Evolutionary conservation across 1,140 invertebrate genomes (phyloP).

Genomic region (Megalonaias nervosa): DNA sequence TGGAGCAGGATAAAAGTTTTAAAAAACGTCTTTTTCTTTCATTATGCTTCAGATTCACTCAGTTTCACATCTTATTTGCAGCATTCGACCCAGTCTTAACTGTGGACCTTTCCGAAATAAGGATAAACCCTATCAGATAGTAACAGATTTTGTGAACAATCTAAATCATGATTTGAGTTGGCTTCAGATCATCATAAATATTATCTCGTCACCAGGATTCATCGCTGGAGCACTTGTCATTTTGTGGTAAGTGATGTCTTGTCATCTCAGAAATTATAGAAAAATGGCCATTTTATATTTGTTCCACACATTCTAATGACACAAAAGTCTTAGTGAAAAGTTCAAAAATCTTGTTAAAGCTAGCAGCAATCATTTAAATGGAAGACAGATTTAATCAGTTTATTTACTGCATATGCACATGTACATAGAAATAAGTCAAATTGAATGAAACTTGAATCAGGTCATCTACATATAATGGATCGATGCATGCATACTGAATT

Average conservation of each 20-base stretch:
- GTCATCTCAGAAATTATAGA: not conserved
- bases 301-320: too few species aligned
- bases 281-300: too few species aligned
- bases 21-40: not conserved
- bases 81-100: conserved; percentile 50
- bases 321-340: too few species aligned
- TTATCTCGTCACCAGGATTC: conserved; percentile 57
- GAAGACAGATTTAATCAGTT: too few species aligned
- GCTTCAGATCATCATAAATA: conserved; percentile 41
- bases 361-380: too few species aligned
- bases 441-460: too few species aligned
- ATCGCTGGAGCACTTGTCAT: conserved; percentile 48
- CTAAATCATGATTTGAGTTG: conserved; percentile 36
- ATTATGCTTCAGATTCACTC: not conserved
- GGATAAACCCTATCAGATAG: conserved; percentile 50
- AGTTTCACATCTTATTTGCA: conserved; percentile 30
- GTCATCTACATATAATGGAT: too few species aligned
- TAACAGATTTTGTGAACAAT: conserved; percentile 36
- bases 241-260: conserved; percentile 47
- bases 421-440: too few species aligned
- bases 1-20: not conserved
- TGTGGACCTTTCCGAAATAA: conserved; percentile 60
- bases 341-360: too few species aligned
- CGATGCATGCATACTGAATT: too few species aligned
- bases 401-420: too few species aligned